phyloP scores from a whole-genome alignment of 1,140 invertebrate species.

The Sinonovacula constricta region DNA sequence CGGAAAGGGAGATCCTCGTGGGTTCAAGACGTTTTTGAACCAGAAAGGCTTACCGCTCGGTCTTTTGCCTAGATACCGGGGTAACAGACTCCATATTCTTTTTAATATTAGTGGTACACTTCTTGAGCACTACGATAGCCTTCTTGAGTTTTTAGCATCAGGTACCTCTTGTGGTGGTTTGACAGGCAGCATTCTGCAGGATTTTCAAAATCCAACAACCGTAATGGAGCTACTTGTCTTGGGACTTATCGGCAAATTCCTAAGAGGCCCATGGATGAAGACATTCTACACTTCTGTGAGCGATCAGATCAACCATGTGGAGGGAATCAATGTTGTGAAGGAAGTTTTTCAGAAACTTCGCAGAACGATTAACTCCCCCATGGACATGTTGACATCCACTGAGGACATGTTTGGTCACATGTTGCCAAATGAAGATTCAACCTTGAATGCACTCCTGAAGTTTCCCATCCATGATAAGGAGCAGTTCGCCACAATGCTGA shows the following conservation, averaged over 20 bases:
- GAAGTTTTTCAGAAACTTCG: too few relatives aligned
- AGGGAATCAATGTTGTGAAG: conserved; percentile 31
- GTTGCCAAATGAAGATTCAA: background rate
- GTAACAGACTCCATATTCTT: background rate
- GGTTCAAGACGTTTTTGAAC: background rate
- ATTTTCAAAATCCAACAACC: conserved; percentile 7
- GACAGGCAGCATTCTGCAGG: conserved; percentile 2
- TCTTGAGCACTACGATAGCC: background rate
- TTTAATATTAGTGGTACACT: background rate
- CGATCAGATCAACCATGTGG: conserved; percentile 30
- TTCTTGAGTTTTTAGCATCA: background rate
- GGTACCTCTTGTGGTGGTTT: conserved; percentile 26
- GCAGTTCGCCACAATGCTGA: conserved; percentile 25
- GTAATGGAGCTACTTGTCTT: conserved; percentile 40
- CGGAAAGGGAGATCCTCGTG: background rate
- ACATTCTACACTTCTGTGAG: conserved; percentile 39
- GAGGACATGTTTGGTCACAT: conserved; percentile 24
- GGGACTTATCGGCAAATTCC: conserved; percentile 45
- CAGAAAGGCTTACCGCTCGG: background rate
- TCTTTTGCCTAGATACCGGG: background rate
- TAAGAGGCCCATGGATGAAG: conserved; percentile 53
- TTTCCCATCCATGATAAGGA: background rate
- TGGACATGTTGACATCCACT: background rate
- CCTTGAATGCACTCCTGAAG: background rate
- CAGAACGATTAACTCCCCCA: conserved; percentile 1